A percentile compares a stretch with the other conserved stretches of the same genome.
phyloP scores from a whole-genome alignment of 2,888 invertebrate genomes.

The Drosophila hamatofila region DNA sequence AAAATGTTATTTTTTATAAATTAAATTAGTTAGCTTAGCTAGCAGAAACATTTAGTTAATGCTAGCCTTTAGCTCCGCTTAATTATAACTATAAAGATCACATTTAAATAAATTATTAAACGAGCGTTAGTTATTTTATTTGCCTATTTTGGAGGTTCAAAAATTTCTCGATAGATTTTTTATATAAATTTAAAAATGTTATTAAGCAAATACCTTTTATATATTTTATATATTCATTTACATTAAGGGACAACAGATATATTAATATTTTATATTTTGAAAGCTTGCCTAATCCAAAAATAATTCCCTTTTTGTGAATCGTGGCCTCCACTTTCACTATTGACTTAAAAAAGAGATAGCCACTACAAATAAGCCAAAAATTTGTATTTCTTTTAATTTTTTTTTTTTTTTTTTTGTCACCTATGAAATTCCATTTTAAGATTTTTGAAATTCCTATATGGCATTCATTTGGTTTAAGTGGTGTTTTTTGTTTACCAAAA shows the following conservation, averaged over 20 bases:
- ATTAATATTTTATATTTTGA: not conserved
- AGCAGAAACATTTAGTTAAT: not conserved
- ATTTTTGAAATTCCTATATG: constrained; percentile 23
- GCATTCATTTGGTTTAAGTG: constrained; percentile 13
- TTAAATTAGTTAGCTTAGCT: not conserved
- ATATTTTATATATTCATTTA: not conserved
- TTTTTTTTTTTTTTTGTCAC: constrained; percentile 13
- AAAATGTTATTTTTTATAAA: not conserved
- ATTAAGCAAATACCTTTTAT: not conserved
- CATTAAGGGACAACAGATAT: not conserved
- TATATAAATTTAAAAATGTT: not conserved
- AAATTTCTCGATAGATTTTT: not conserved
- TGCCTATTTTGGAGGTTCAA: no score
- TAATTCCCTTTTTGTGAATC: constrained; percentile 6
- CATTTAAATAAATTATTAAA: not conserved
- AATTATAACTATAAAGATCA: constrained; percentile 1
- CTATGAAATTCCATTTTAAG: constrained; percentile 33
- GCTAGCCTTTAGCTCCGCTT: not conserved
- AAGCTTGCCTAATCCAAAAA: constrained; percentile 2
- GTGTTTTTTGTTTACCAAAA: constrained; percentile 10
- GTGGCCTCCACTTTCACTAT: constrained; percentile 33
- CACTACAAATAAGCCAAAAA: constrained; percentile 14
- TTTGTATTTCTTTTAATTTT: not conserved
- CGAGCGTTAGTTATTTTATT: constrained; percentile 17
- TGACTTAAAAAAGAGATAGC: constrained; percentile 1